Conservation (phyloP, 1,140 invertebrate species). For the Oncopodura yosiiana region DNA sequence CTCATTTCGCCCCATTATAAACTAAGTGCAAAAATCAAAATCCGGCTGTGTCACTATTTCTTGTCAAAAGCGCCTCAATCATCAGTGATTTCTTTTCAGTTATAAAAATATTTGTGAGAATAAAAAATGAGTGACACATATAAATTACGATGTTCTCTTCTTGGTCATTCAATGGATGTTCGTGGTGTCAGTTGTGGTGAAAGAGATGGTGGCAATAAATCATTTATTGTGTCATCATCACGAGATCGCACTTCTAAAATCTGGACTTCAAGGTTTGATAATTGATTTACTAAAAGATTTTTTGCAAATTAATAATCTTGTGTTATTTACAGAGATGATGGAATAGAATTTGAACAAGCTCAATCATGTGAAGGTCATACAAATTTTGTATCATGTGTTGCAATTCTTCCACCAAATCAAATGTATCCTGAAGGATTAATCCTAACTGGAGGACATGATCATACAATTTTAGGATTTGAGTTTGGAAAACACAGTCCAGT, state of each 20-base stretch:
- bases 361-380: slow-evolving; percentile 66
- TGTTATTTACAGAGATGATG: slow-evolving; percentile 43
- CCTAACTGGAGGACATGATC: slow-evolving; percentile 81
- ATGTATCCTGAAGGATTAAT: slow-evolving; percentile 64
- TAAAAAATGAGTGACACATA: slow-evolving; percentile 42
- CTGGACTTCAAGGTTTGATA: slow-evolving; percentile 67
- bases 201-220: slow-evolving; percentile 51
- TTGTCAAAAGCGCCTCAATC: too few species aligned
- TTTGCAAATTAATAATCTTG: slow-evolving; percentile 11
- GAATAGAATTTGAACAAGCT: slow-evolving; percentile 44
- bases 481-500: slow-evolving; percentile 48
- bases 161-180: slow-evolving; percentile 74
- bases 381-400: slow-evolving; percentile 74
- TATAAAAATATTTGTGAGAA: too few species aligned
- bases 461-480: slow-evolving; percentile 63
- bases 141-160: slow-evolving; percentile 63
- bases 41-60: too few species aligned
- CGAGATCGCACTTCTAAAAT: slow-evolving; percentile 74
- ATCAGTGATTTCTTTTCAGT: too few species aligned
- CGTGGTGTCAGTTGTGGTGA: slow-evolving; percentile 52
- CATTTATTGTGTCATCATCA: slow-evolving; percentile 67
- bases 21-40: too few species aligned
- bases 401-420: slow-evolving; percentile 57
- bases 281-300: slow-evolving; percentile 1
- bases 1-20: too few species aligned